Conservation (phyloP, 1,140 invertebrate genomes). For the Sinonovacula constricta region DNA sequence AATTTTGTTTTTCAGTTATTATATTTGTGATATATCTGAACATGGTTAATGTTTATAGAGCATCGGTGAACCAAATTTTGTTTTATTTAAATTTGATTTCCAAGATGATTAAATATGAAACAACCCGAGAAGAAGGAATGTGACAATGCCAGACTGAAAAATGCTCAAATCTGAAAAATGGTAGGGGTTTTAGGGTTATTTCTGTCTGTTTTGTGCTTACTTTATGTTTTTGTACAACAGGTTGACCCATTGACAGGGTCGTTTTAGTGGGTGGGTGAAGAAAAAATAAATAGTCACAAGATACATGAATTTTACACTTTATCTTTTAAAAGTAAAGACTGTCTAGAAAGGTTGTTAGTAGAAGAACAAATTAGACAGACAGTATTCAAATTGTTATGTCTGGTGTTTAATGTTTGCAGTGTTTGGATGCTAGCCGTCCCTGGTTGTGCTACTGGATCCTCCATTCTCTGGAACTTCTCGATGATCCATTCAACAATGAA, state of each 20-base stretch:
- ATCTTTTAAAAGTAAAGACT: not conserved
- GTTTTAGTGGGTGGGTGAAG: not conserved
- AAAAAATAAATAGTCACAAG: constrained; percentile 32
- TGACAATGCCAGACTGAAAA: too few relatives aligned
- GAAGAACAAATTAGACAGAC: not conserved
- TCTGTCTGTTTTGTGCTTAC: too few relatives aligned
- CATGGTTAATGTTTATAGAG: too few relatives aligned
- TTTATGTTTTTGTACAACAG: not conserved
- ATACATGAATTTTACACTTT: not conserved
- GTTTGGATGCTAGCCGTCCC: constrained; percentile 94
- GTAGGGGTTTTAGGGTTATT: too few relatives aligned
- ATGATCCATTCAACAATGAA: constrained; percentile 84
- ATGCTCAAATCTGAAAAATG: too few relatives aligned
- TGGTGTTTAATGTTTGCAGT: constrained; percentile 73
- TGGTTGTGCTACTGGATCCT: constrained; percentile 98
- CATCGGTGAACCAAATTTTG: too few relatives aligned
- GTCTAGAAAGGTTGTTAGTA: not conserved
- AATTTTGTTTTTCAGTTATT: too few relatives aligned
- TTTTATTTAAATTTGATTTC: too few relatives aligned
- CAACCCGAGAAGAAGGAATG: too few relatives aligned
- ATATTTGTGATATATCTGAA: too few relatives aligned
- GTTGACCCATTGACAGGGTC: not conserved
- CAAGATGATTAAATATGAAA: too few relatives aligned
- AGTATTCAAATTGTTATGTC: not conserved
- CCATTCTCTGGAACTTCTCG: constrained; percentile 91